Base-by-base conservation (phyloP, 2,888 invertebrate genomes). In the Acleris cristana region DNA sequence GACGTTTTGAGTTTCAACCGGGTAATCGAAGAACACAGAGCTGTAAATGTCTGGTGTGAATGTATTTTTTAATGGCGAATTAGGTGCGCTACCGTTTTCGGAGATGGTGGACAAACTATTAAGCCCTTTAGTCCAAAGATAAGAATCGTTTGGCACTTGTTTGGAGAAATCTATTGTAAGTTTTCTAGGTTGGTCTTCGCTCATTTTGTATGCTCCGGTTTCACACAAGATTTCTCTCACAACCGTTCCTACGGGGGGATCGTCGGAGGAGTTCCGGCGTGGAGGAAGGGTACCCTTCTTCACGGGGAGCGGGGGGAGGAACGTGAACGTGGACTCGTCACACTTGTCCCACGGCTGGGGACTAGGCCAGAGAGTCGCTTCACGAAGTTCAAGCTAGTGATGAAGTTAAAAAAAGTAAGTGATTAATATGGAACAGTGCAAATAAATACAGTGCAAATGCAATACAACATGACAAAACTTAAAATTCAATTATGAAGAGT, bases 321-420 rank as follows among this genome's bases (percentile, higher is more conserved):
- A 86, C 40, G 80, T 79, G 81, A 86, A 89, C 69, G 80, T 74
- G 69, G 85, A 84, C 75, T 90, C 90, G 76, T 90, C 87, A 85
- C 76, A 87, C 71, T 78, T 81, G 70, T 86, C 84, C 92, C 92
- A 92, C 71, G 90, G 89, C 71, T 83, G 82, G 76, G 79, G 78
- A 71, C 74, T 78, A 76, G 86, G 84, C 88, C 89, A 90, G 70
- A 90, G 80, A 73, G 84, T 78, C 71, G 83, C 77, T 73, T 83
- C 85, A 72, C 85, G 89, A 45, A 84, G 85, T 87, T 91, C 92
- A 87, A 92, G 90, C 91, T 92, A 87, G 76, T 85, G 70, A 76
- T 85, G 79, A 76, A 82, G 83, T 82, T 84, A 80, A 78, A 81
- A 81, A 79, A 76, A 68, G 75, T 76, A 75, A 74, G 74, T 61